phyloP scores from a whole-genome alignment of 2,113 vertebrate genomes.

The Capreolus pygargus region DNA sequence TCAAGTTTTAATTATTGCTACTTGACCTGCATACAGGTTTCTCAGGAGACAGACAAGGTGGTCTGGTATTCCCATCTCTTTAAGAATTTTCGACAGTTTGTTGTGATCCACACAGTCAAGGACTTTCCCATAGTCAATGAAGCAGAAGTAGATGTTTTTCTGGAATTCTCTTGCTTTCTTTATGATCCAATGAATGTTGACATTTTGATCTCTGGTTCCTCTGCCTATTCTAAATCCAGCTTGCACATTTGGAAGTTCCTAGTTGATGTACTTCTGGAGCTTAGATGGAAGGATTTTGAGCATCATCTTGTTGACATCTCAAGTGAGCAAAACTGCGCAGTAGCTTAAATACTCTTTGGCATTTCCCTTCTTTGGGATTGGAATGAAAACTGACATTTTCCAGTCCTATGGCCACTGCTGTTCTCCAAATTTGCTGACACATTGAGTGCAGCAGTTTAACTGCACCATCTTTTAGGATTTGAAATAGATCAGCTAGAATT shows the following conservation, averaged over 20 bases:
- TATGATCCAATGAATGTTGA: neutral
- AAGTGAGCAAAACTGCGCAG: neutral
- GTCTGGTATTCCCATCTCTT: neutral
- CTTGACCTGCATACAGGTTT: neutral
- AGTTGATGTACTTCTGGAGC: neutral
- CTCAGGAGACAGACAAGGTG: neutral
- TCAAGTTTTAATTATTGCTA: neutral
- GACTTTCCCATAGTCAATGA: neutral
- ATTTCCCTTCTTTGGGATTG: neutral
- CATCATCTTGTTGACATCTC: neutral
- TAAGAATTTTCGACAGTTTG: neutral
- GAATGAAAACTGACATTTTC: neutral
- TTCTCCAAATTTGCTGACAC: neutral
- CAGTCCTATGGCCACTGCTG: neutral
- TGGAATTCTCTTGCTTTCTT: neutral
- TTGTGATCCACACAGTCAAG: neutral
- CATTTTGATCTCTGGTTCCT: neutral
- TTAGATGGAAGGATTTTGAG: neutral
- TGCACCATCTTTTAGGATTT: neutral
- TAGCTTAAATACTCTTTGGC: neutral
- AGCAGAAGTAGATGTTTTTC: neutral
- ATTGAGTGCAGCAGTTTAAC: neutral
- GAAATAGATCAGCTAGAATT: neutral
- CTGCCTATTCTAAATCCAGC: neutral
- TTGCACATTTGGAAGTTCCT: neutral